Evolutionary conservation across 2,888 invertebrate genomes (phyloP).

Genomic region (Cerastoderma edule): DNA sequence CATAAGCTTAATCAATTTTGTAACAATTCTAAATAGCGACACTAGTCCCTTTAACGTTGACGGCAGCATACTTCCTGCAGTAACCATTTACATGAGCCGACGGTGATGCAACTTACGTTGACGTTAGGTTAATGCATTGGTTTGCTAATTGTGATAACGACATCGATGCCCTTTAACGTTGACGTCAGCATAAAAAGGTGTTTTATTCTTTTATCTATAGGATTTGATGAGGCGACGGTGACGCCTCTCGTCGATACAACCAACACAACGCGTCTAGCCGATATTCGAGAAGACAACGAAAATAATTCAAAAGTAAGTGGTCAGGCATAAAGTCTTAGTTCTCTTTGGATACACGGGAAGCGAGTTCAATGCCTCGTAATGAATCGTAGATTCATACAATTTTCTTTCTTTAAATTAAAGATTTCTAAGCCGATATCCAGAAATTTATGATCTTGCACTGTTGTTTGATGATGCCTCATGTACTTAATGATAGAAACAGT

Average conservation of each 20-base stretch:
- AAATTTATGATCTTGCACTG: too few species aligned
- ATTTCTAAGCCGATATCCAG: too few species aligned
- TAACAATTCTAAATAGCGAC: background rate
- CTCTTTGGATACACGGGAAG: too few species aligned
- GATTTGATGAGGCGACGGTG: constrained; percentile 12
- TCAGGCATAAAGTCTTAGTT: too few species aligned
- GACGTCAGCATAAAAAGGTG: background rate
- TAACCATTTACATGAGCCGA: too few species aligned
- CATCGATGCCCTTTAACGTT: background rate
- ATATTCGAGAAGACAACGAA: constrained; percentile 24
- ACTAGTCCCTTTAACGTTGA: background rate
- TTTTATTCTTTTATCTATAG: background rate
- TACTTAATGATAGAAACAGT: too few species aligned
- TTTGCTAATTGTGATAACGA: background rate
- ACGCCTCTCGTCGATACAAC: constrained; percentile 7
- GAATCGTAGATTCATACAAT: too few species aligned
- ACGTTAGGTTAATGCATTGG: background rate
- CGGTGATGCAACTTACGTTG: background rate
- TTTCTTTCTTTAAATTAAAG: too few species aligned
- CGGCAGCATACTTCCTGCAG: background rate
- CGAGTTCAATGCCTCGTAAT: too few species aligned
- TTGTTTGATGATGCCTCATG: too few species aligned
- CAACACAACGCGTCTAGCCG: constrained; percentile 9
- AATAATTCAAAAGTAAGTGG: constrained; percentile 3
- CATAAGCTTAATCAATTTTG: background rate